A percentile compares a stretch with the other conserved stretches of the same genome.
Conservation (phyloP, 2,888 invertebrate genomes). For the Andrena minutula region DNA sequence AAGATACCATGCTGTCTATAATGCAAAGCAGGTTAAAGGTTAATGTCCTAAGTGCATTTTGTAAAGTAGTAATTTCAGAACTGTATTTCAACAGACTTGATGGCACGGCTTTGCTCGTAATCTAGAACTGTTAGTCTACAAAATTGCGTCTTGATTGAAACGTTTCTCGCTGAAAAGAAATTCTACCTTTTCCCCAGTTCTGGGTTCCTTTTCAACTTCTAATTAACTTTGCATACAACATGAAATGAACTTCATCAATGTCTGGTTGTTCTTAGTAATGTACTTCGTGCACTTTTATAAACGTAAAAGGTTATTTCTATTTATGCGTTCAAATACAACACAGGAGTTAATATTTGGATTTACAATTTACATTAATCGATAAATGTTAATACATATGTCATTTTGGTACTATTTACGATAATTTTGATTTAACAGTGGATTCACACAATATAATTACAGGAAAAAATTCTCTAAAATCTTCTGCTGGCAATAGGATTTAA, state of each 20-base stretch:
- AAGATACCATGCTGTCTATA: neutral
- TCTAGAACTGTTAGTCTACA: conserved; percentile 14
- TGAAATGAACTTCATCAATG: conserved; percentile 4
- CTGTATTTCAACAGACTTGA: conserved; percentile 21
- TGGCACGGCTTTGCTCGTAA: conserved; percentile 11
- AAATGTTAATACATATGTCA: too few species aligned
- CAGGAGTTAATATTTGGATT: neutral
- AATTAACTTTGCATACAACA: conserved; percentile 21
- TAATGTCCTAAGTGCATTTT: conserved; percentile 15
- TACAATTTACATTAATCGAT: neutral
- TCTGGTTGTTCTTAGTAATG: neutral
- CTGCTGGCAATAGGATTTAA: too few species aligned
- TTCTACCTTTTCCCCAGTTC: neutral
- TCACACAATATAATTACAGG: too few species aligned
- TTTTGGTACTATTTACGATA: too few species aligned
- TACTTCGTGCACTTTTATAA: neutral
- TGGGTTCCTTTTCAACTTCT: conserved; percentile 15
- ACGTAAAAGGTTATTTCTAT: neutral
- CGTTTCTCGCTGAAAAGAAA: conserved; percentile 42
- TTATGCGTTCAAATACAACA: neutral
- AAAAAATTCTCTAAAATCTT: too few species aligned
- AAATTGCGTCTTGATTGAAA: conserved; percentile 44
- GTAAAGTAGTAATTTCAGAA: conserved; percentile 14
- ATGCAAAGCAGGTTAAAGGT: neutral
- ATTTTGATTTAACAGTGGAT: too few species aligned